Evolutionary conservation across 2,888 invertebrate genomes (phyloP).

Genomic region (Tenodera sinensis): DNA sequence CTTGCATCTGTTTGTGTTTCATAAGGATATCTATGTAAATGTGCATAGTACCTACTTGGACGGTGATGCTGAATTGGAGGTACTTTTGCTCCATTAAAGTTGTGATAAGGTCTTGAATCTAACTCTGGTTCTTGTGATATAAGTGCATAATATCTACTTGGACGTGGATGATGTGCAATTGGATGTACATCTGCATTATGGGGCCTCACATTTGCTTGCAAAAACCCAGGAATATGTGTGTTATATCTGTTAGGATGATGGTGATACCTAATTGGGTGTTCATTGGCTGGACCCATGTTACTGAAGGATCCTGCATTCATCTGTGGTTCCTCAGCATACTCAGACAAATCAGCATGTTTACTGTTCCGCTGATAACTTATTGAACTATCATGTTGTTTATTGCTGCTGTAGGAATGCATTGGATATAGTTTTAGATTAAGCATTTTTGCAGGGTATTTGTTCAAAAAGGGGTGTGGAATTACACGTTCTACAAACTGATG

Average conservation of each 20-base stretch:
- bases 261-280: not conserved
- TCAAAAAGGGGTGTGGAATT: not conserved
- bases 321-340: not conserved
- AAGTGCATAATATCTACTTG: not conserved
- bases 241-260: too few relatives aligned
- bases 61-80: not conserved
- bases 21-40: not conserved
- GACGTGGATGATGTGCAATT: not conserved
- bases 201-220: too few relatives aligned
- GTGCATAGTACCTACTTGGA: not conserved
- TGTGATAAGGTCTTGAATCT: not conserved
- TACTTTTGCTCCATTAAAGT: not conserved
- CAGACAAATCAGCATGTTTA: not conserved
- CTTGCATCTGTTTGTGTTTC: not conserved
- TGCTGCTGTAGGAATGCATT: not conserved
- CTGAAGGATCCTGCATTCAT: not conserved
- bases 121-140: not conserved
- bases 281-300: not conserved
- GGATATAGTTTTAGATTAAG: not conserved
- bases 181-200: not conserved
- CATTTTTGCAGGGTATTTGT: not conserved
- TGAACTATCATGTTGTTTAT: not conserved
- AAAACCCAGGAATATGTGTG: too few relatives aligned
- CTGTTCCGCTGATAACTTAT: not conserved
- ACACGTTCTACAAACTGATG: not conserved